Percentiles rank a stretch among this genome's conserved stretches.
Conservation (phyloP, 2,888 invertebrate species). For the Pseudococcus longispinus region DNA sequence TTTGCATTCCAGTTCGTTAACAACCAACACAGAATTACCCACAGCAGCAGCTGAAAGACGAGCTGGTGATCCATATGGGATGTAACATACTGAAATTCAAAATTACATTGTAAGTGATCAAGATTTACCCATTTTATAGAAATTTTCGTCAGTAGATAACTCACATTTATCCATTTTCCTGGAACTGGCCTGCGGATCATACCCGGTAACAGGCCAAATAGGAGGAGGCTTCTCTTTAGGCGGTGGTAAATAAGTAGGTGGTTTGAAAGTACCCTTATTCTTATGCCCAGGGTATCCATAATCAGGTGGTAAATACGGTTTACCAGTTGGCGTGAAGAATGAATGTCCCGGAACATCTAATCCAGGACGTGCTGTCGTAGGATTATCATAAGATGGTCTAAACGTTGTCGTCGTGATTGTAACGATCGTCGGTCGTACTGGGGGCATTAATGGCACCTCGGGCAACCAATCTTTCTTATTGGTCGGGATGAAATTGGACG, state of each 20-base stretch:
- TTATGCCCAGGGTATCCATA: slow-evolving; percentile 10
- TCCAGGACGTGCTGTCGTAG: background rate
- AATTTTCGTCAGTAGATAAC: background rate
- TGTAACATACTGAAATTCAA: slow-evolving; percentile 72
- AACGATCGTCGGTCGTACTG: slow-evolving; percentile 47
- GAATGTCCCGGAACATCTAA: slow-evolving; percentile 32
- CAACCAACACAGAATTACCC: slow-evolving; percentile 71
- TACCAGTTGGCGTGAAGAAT: slow-evolving; percentile 29
- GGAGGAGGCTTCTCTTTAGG: slow-evolving; percentile 44
- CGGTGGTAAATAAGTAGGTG: background rate
- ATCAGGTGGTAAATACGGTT: slow-evolving; percentile 45
- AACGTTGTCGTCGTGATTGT: slow-evolving; percentile 50
- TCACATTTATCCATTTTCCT: slow-evolving; percentile 46
- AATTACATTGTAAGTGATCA: background rate
- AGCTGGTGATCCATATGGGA: slow-evolving; percentile 79
- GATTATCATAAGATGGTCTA: slow-evolving; percentile 32
- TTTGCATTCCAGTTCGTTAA: slow-evolving; percentile 74
- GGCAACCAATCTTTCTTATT: slow-evolving; percentile 46
- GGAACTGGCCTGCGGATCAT: slow-evolving; percentile 8
- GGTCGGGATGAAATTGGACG: slow-evolving; percentile 45
- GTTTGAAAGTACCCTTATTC: slow-evolving; percentile 2
- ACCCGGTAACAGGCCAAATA: slow-evolving; percentile 18
- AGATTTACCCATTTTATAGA: background rate
- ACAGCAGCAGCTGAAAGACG: slow-evolving; percentile 72
- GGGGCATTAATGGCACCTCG: slow-evolving; percentile 46